Evolutionary conservation across 2,113 vertebrate species (phyloP).

Genomic region (Rhegmatorhina hoffmannsi): DNA sequence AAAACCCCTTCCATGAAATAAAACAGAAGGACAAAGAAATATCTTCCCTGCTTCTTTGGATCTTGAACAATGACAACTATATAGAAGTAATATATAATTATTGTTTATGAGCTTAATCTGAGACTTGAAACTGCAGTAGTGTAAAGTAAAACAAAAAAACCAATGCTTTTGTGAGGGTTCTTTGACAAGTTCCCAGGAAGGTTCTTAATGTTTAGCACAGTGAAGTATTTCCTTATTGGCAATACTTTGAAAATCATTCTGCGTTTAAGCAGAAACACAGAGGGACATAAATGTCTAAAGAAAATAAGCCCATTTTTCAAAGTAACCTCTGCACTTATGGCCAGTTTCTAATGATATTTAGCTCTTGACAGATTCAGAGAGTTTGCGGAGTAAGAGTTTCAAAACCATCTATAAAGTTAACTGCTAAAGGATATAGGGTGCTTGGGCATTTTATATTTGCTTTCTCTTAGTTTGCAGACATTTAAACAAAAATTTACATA

Average conservation of each 20-base stretch:
- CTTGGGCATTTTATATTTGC: neutral
- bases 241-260: neutral
- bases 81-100: neutral
- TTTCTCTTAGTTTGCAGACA: neutral
- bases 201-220: neutral
- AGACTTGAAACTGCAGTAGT: neutral
- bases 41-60: neutral
- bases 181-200: neutral
- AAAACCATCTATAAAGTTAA: neutral
- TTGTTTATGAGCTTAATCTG: neutral
- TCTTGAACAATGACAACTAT: neutral
- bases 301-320: neutral
- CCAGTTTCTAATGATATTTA: neutral
- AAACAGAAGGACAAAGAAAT: neutral
- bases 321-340: neutral
- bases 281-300: neutral
- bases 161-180: neutral
- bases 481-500: neutral
- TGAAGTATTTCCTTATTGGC: neutral
- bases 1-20: neutral
- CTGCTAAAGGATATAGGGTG: neutral
- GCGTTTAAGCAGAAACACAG: neutral
- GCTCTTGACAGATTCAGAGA: neutral
- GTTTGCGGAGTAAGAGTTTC: neutral
- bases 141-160: neutral